These are phyloP conservation scores for Venustoraphidia nigricollis DNA, from an alignment of 2,888 invertebrate species.

Conservation along the genomic window DNA sequence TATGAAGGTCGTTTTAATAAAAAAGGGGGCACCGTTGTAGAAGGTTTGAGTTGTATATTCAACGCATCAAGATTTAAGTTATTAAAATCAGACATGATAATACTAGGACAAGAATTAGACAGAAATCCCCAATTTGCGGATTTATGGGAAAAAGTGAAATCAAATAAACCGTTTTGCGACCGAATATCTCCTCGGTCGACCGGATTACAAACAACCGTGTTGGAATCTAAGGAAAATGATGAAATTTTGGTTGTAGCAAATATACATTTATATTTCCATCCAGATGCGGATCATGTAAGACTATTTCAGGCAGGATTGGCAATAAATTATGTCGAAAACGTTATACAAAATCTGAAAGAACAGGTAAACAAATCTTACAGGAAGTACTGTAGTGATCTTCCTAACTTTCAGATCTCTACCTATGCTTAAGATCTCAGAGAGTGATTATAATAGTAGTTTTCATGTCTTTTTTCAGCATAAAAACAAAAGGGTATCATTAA, in stretches of 20 bases:
- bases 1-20: constrained; percentile 47
- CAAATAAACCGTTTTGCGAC: constrained; percentile 35
- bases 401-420: too few relatives aligned
- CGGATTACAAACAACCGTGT: constrained; percentile 38
- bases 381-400: too few relatives aligned
- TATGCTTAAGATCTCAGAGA: too few relatives aligned
- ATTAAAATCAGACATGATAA: constrained; percentile 28
- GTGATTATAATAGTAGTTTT: too few relatives aligned
- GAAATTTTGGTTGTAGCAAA: constrained; percentile 56
- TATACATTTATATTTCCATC: constrained; percentile 89
- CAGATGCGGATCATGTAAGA: constrained; percentile 79
- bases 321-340: constrained; percentile 49
- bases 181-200: constrained; percentile 47
- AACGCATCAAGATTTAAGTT: constrained; percentile 49
- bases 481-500: constrained; percentile 39
- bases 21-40: constrained; percentile 58
- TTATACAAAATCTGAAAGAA: constrained; percentile 29
- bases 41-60: constrained; percentile 73
- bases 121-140: constrained; percentile 31
- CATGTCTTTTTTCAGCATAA: constrained; percentile 21
- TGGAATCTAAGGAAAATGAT: constrained; percentile 38
- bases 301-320: constrained; percentile 67
- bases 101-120: constrained; percentile 40
- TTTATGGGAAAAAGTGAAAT: constrained; percentile 39
- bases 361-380: constrained; percentile 15